Conservation (phyloP, 2,888 invertebrate species). For the Micoletzkya japonica region DNA sequence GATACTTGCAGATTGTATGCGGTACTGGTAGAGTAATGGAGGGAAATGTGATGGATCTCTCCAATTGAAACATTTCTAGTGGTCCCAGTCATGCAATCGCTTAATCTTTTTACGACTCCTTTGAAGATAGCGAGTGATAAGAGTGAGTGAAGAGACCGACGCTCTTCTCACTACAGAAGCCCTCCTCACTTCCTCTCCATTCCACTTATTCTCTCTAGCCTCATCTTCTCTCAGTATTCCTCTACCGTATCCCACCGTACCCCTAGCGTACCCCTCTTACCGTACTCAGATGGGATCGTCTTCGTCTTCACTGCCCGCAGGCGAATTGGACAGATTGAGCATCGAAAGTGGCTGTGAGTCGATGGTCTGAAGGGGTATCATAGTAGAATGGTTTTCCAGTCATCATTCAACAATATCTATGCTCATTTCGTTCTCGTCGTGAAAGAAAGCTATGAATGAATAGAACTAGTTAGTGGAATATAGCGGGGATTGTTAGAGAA, state of each 20-base stretch:
- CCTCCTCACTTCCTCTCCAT: not conserved
- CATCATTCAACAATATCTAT: no score
- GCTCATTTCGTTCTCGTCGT: not conserved
- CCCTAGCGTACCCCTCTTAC: not conserved
- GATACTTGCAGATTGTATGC: no score
- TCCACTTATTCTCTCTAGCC: not conserved
- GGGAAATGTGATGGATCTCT: no score
- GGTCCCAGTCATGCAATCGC: no score
- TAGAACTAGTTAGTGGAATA: not conserved
- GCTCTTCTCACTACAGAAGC: not conserved
- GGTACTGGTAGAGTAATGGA: no score
- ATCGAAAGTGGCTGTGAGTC: slow-evolving; percentile 54
- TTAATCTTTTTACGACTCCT: no score
- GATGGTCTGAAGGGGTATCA: no score
- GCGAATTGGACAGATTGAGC: slow-evolving; percentile 50
- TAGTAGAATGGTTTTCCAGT: no score
- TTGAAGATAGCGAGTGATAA: no score
- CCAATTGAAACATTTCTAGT: no score
- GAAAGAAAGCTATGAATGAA: not conserved
- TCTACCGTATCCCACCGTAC: not conserved
- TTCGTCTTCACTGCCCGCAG: slow-evolving; percentile 47
- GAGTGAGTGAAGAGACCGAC: slow-evolving; percentile 4
- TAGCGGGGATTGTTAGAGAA: not conserved
- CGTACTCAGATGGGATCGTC: slow-evolving; percentile 41
- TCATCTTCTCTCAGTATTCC: not conserved